A percentile compares a stretch with the other conserved stretches of the same genome.
phyloP scores from a whole-genome alignment of 2,113 vertebrate genomes.

The Colossoma macropomum region DNA sequence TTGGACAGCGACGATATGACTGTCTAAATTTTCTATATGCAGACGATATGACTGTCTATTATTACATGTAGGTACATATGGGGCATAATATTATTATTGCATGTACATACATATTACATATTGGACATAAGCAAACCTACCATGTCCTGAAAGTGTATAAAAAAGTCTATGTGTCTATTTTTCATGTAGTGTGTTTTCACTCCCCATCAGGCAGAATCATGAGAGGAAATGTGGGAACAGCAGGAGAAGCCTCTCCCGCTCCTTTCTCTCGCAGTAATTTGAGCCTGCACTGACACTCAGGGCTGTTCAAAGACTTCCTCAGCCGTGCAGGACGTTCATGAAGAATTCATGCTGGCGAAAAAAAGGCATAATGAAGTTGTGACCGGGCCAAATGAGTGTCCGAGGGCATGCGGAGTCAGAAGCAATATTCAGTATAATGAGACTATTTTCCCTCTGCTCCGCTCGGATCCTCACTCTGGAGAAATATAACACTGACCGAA shows the following conservation, averaged over 20 bases:
- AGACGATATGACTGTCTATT: too few species aligned
- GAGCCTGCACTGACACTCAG: constrained; percentile 22
- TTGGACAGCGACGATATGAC: too few species aligned
- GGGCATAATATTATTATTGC: too few species aligned
- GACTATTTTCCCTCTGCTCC: constrained; percentile 29
- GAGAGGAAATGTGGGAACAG: background rate
- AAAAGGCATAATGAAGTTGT: constrained; percentile 57
- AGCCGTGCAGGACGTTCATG: constrained; percentile 45
- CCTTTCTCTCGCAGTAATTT: constrained; percentile 21
- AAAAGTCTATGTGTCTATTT: background rate
- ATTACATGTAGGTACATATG: too few species aligned
- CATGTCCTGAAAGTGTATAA: background rate
- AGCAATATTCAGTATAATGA: constrained; percentile 52
- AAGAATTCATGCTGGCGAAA: constrained; percentile 55
- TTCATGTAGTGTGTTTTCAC: background rate
- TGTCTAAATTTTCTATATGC: too few species aligned
- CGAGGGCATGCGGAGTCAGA: constrained; percentile 48
- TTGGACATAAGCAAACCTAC: too few species aligned
- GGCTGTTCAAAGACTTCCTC: constrained; percentile 37
- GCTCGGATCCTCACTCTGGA: constrained; percentile 12
- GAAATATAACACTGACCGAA: constrained; percentile 1
- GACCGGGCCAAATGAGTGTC: constrained; percentile 52
- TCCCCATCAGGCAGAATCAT: background rate
- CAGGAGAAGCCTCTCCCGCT: background rate
- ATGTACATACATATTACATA: too few species aligned